Base-by-base conservation (phyloP, 2,888 invertebrate species). In the Ophion obscuratus region DNA sequence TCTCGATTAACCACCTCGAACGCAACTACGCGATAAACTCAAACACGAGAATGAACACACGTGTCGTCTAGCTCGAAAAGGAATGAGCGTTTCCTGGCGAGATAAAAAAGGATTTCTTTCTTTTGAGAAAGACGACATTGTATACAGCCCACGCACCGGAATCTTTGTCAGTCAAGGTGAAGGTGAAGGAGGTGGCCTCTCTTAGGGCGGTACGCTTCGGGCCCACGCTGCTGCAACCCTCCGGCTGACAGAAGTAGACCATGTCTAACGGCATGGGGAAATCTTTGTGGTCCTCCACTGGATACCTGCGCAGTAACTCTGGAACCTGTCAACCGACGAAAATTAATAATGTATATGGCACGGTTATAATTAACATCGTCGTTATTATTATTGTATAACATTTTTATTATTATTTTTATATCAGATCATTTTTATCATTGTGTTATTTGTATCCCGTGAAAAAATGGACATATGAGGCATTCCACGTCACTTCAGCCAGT, bases 201-300 rank as follows among this genome's bases (percentile, higher is more conserved):
- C 99, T 95, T 71, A 97, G 95, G 59, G 97, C 96, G 27, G 97
- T 97, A 87, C 97, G 96, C 90, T 98, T 96, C 9, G 98, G 98
- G 17, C 98, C 98, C 86, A 98, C 97, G 87, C 97, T 97, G 87
- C 97, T 97, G 94, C 99, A 99, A 80, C 99, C 99, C 95, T 99
- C 99, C 1, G 99, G 99, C 94, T 99, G 99, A 93, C 99, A 99
- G 95, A 99, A 99, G 95, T 99, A 99, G 40, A 99, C 99, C 96
- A 99, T 99, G 94, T 99, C 99, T 92, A 98, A 95, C 0, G 99
- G 99, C 91, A 99, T 95, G 0, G 98, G 98, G 94, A 99, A 99
- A 95, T 99, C 99, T 93, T 97, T 97, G 95, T 99, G 99, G 95
- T 99, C 98, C 90, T 98, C 97, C 36, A 98, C 96, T 1, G 99